Evolutionary conservation across 35 echinoderm and acorn worm genomes (phyloP), one percentile per base, ranked within the genome.

Genomic region (Eucidaris tribuloides): DNA sequence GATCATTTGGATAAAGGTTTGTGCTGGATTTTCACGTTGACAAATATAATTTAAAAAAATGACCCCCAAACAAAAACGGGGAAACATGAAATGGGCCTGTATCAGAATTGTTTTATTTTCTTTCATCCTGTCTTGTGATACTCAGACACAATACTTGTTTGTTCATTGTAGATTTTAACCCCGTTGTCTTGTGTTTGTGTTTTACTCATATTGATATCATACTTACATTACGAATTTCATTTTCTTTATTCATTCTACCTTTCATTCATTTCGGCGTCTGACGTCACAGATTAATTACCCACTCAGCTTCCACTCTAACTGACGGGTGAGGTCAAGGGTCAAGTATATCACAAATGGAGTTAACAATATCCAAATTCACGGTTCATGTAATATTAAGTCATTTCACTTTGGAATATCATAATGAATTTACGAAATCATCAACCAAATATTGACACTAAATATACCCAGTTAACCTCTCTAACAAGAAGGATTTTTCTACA

Each of bases 321-420:
- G 68, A 74, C 41, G 68, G 68, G 68, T 74, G 68, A 74, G 68
- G 68, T 74, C n/a, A 74, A 42, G 19, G 35, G 24, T 42, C 68
- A 44, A 74, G 34, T 32, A 64, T 27, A 59, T 28, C 22, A n/a
- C 22, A 5, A 58, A 19, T 15, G 22, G 5, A 59, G 30, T 0
- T 24, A 59, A 59, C 31, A 72, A 17, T 39, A 43, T 7, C 29
- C 19, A 6, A 74, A 74, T 29, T 35, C 5, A 34, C 61, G 30
- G 2, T 7, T 9, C 28, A 2, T 15, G 28, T 11, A 23, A 59
- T 5, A 23, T 28, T 28, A 24, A 7, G 56, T 59, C 4, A 54
- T 13, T 13, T 17, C 0, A 59, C 30, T 59, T 5, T 28, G 56
- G 22, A 59, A 28, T 24, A 19, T 28, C 19, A 59, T 24, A 59